phyloP scores from a whole-genome alignment of 2,113 vertebrate genomes.

The Oplegnathus fasciatus region DNA sequence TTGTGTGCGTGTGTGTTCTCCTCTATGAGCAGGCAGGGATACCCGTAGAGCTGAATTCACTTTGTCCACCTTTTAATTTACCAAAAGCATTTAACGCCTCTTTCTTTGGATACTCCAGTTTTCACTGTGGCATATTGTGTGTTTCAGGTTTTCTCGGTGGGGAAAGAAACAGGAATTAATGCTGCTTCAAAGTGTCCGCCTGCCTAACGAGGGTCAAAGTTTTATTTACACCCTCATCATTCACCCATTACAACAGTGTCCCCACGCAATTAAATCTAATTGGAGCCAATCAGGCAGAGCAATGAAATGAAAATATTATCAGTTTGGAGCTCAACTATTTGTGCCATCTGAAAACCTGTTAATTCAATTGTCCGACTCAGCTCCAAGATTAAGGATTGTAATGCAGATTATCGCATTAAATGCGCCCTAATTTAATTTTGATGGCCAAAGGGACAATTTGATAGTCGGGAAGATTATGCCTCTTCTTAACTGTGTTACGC shows the following conservation, averaged over 20 bases:
- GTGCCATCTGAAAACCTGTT: constrained; percentile 78
- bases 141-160: neutral
- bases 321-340: constrained; percentile 55
- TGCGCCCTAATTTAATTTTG: constrained; percentile 76
- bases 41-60: neutral
- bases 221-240: constrained; percentile 64
- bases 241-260: constrained; percentile 47
- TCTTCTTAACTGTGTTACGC: constrained; percentile 72
- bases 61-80: neutral
- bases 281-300: constrained; percentile 67
- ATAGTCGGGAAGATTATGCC: constrained; percentile 69
- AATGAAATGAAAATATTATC: constrained; percentile 66
- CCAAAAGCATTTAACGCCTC: neutral
- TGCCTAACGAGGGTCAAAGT: constrained; percentile 57
- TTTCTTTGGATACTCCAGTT: neutral
- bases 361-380: constrained; percentile 82
- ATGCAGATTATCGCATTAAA: constrained; percentile 86
- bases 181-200: constrained; percentile 33
- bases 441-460: constrained; percentile 73
- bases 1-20: neutral
- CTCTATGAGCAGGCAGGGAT: neutral
- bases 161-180: neutral
- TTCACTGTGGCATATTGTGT: neutral
- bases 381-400: constrained; percentile 78
- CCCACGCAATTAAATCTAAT: constrained; percentile 62